These are phyloP conservation scores for Petroica traversi DNA, from an alignment of 2,113 vertebrate genomes.

Conservation along the genomic window DNA sequence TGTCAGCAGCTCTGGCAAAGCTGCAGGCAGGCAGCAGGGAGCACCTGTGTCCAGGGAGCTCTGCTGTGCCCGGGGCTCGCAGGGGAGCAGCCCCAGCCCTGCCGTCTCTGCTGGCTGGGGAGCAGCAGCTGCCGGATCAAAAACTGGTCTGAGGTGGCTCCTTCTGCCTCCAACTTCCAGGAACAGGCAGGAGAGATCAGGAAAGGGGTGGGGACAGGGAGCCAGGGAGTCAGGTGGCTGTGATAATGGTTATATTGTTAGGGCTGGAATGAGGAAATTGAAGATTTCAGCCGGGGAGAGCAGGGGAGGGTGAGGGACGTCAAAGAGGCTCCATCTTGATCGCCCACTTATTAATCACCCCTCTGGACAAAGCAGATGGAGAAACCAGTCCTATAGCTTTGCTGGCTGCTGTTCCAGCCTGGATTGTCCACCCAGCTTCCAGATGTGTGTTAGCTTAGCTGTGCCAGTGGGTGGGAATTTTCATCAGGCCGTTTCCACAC, in stretches of 20 bases:
- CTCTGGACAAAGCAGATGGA: neutral
- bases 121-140: neutral
- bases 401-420: neutral
- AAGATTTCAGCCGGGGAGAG: neutral
- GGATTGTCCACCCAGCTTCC: neutral
- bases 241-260: slow-evolving; percentile 55
- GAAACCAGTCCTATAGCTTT: neutral
- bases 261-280: slow-evolving; percentile 53
- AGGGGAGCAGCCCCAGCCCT: neutral
- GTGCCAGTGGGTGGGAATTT: neutral
- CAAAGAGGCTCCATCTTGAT: neutral
- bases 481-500: neutral
- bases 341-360: neutral
- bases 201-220: slow-evolving; percentile 4
- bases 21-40: neutral
- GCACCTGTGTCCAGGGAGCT: neutral
- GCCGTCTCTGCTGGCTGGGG: neutral
- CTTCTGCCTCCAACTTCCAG: neutral
- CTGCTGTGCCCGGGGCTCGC: neutral
- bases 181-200: neutral
- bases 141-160: slow-evolving; percentile 52
- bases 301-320: neutral
- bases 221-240: neutral
- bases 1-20: neutral
- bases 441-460: neutral